Evolutionary conservation across 2,888 invertebrate genomes (phyloP).

Genomic region (Cheilosia scutellata): DNA sequence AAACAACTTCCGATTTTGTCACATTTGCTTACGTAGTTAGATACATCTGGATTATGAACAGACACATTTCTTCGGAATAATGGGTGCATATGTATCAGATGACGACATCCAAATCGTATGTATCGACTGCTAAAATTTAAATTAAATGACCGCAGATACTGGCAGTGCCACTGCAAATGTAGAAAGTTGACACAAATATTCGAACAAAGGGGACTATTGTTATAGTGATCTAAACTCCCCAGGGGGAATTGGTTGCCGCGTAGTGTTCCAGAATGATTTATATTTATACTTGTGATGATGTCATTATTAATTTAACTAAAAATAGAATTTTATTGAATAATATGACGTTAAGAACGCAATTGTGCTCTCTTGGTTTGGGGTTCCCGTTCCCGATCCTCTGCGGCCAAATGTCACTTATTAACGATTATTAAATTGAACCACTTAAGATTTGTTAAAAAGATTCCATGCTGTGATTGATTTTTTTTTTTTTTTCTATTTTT

Average conservation of each 20-base stretch:
- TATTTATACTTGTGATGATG: constrained; percentile 37
- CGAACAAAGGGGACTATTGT: constrained; percentile 31
- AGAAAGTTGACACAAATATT: neutral
- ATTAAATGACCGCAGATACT: constrained; percentile 32
- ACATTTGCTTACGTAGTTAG: neutral
- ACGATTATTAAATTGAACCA: constrained; percentile 54
- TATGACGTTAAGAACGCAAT: constrained; percentile 18
- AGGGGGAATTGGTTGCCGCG: neutral
- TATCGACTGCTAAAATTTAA: constrained; percentile 36
- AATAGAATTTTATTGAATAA: constrained; percentile 56
- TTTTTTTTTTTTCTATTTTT: constrained; percentile 13
- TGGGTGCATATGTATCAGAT: neutral
- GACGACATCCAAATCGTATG: neutral
- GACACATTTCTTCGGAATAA: neutral
- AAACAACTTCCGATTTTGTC: too few species aligned
- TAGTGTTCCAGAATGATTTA: constrained; percentile 4
- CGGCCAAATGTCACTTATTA: constrained; percentile 43
- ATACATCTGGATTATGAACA: neutral
- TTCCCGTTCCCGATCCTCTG: constrained; percentile 12
- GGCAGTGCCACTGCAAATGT: neutral
- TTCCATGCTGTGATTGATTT: constrained; percentile 52
- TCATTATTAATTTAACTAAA: constrained; percentile 59
- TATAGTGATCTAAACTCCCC: constrained; percentile 17
- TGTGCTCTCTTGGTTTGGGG: constrained; percentile 9
- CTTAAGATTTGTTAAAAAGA: constrained; percentile 46